Percentiles rank a stretch among this genome's conserved stretches.
Conservation (phyloP, 2,113 vertebrate species). For the Cyprinodon variegatus region DNA sequence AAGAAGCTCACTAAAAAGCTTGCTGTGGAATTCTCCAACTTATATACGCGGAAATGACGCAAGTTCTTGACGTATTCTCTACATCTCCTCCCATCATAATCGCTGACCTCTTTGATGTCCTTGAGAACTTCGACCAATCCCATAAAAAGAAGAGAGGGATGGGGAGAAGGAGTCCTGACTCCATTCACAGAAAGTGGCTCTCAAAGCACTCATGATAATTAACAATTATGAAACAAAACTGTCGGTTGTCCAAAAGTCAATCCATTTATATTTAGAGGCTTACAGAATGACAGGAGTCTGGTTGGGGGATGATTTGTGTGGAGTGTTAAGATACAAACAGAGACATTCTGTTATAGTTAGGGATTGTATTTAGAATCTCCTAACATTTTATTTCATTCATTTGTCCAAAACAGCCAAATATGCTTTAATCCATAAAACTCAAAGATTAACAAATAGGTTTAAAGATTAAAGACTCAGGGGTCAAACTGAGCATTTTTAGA, state of each 20-base stretch:
- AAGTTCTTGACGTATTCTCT: constrained; percentile 52
- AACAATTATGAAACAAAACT: constrained; percentile 75
- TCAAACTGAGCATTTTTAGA: background rate
- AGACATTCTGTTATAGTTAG: constrained; percentile 29
- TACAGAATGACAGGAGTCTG: constrained; percentile 1
- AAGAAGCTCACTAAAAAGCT: constrained; percentile 34
- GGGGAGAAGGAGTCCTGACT: constrained; percentile 35
- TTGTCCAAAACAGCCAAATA: background rate
- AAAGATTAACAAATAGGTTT: background rate
- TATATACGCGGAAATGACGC: constrained; percentile 57
- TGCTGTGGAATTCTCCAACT: constrained; percentile 45
- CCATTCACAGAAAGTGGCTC: constrained; percentile 73
- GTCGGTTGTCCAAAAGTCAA: constrained; percentile 67
- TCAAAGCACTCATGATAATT: constrained; percentile 80
- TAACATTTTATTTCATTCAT: constrained; percentile 1
- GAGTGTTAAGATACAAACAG: constrained; percentile 52
- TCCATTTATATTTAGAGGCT: constrained; percentile 70
- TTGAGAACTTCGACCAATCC: constrained; percentile 76
- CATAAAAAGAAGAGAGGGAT: constrained; percentile 65
- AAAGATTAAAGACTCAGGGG: background rate
- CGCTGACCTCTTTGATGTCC: constrained; percentile 70
- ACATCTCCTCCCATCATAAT: constrained; percentile 45
- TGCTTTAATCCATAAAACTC: background rate
- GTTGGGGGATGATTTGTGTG: constrained; percentile 36
- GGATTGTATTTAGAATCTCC: constrained; percentile 50